Evolutionary conservation across 2,797 vertebrate species (phyloP).

Genomic region (Lutjanus argentimaculatus): DNA sequence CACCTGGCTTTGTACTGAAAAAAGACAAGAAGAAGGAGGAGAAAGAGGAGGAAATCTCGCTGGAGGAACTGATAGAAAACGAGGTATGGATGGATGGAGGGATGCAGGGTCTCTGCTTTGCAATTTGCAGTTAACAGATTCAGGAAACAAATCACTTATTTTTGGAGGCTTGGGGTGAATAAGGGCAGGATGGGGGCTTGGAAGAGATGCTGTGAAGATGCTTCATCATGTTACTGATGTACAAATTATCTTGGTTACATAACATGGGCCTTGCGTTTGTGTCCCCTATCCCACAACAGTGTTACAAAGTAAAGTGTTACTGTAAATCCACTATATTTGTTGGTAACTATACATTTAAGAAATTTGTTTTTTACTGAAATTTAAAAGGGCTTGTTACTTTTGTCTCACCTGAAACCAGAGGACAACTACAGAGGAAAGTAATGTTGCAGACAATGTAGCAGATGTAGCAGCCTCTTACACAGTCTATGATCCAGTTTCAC

Average conservation of each 20-base stretch:
- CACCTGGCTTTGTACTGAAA: slow-evolving; percentile 95
- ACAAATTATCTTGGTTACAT: background rate
- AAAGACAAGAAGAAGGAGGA: slow-evolving; percentile 98
- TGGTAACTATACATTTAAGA: no score
- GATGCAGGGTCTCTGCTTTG: background rate
- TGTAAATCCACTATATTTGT: no score
- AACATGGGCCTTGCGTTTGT: background rate
- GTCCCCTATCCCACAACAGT: background rate
- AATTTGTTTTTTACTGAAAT: no score
- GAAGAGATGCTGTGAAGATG: background rate
- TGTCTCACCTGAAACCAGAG: no score
- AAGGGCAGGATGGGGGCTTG: background rate
- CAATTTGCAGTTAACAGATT: background rate
- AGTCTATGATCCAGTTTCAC: no score
- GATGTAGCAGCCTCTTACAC: no score
- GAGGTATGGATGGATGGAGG: slow-evolving; percentile 85
- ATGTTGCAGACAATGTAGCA: no score
- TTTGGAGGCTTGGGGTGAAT: background rate
- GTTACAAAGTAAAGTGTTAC: no score
- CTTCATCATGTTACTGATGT: no score
- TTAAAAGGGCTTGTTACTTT: no score
- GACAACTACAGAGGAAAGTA: no score
- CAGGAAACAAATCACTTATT: background rate
- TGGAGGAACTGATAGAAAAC: slow-evolving; percentile 98
- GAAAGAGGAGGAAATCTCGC: slow-evolving; percentile 94